phyloP scores from a whole-genome alignment of 2,113 vertebrate genomes.

The Carettochelys insculpta region DNA sequence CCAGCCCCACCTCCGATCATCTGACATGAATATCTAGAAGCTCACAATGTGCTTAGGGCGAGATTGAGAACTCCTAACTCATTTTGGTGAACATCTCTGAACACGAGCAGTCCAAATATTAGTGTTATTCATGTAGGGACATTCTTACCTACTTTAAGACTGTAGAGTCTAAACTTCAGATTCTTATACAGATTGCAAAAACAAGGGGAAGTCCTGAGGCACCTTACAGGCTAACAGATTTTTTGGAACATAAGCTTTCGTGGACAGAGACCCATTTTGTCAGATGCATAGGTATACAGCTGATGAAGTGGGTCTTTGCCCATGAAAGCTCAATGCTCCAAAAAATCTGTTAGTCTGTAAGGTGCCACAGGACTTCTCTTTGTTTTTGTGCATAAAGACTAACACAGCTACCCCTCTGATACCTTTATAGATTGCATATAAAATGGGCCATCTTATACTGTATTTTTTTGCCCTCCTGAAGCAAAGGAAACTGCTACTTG shows the following conservation, averaged over 20 bases:
- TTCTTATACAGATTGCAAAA: constrained; percentile 51
- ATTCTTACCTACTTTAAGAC: constrained; percentile 29
- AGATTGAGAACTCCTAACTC: not conserved
- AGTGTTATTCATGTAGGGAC: not conserved
- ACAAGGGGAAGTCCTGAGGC: too few relatives aligned
- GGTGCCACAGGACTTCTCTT: too few relatives aligned
- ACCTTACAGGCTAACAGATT: too few relatives aligned
- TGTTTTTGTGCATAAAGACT: too few relatives aligned
- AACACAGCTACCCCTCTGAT: too few relatives aligned
- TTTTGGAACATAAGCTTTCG: too few relatives aligned
- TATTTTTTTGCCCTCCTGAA: constrained; percentile 50
- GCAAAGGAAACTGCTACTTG: constrained; percentile 45
- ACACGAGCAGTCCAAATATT: not conserved
- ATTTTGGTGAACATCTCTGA: not conserved
- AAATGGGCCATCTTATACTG: constrained; percentile 55
- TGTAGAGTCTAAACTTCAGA: constrained; percentile 2
- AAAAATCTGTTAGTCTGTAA: too few relatives aligned
- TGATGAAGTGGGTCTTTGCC: too few relatives aligned
- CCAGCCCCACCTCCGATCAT: accelerated
- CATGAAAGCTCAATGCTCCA: too few relatives aligned
- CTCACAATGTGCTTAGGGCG: not conserved
- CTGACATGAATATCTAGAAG: not conserved
- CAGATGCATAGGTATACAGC: too few relatives aligned
- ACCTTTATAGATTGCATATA: constrained; percentile 66
- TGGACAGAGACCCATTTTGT: too few relatives aligned